Evolutionary conservation across 2,888 invertebrate species (phyloP), one percentile per base, ranked within the genome.

Genomic region (Drosophila borealis): DNA sequence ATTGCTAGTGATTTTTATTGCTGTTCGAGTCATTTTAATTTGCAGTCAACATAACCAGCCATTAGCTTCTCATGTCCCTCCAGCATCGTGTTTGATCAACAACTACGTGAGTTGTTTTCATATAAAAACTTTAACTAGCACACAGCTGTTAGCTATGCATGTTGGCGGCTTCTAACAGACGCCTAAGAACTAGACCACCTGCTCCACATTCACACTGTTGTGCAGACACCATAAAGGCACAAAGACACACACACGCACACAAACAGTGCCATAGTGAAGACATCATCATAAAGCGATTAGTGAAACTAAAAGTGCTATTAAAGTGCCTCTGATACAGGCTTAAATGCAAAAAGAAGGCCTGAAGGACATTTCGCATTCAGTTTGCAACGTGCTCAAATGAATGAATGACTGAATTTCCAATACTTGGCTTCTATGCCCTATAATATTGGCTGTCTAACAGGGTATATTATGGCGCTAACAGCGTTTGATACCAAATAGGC

Each of bases 231-330:
- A 49, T 29, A 57, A 49, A 60, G 49, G 21, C 45, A 55, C 54
- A 48, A 54, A 62, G 41, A 25, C n/a, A 45, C 14, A 34, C 14
- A 13, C 21, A 56, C 34, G 61, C 13, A 48, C 29, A 33, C 41
- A 54, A 21, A 36, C 51, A 41, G 29, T 29, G n/a, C 17, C 51
- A 54, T 42, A 46, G 64, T 11, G 55, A 68, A 77, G 87, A 86
- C 84, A 86, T 86, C 81, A 86, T 81, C 87, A 81, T 86, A 81
- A 81, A 86, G 84, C 81, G 84, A 81, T 81, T 86, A 81, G 87
- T 71, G 69, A 67, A 81, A 86, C 87, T 81, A 83, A 86, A 81
- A 86, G 81, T 83, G 78, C 78, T 84, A 86, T 81, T 86, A 86
- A 81, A 81, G 86, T 80, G 87, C 69, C 74, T 81, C 25, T 48